These are phyloP conservation scores for Aeoliscus strigatus DNA, from an alignment of 2,797 vertebrate species.

Conservation along the genomic window DNA sequence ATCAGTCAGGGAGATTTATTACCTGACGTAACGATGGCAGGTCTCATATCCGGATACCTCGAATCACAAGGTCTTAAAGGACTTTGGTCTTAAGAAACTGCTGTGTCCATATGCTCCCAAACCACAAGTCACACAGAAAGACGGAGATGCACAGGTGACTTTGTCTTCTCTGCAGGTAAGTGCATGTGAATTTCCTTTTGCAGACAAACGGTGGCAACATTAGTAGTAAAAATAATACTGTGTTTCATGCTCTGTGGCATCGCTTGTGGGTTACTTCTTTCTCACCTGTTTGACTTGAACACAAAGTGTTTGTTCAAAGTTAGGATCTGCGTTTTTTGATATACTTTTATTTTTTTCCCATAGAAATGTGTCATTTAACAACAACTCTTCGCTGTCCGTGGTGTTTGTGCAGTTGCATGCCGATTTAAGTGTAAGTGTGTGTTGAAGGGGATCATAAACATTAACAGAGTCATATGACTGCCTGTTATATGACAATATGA, in stretches of 20 bases:
- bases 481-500: slow-evolving; percentile 35
- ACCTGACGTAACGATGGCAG: slow-evolving; percentile 10
- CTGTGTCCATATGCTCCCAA: slow-evolving; percentile 51
- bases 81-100: slow-evolving; percentile 65
- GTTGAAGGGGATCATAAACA: slow-evolving; percentile 41
- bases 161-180: slow-evolving; percentile 51
- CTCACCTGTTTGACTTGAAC: background rate
- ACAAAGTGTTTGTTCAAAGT: background rate
- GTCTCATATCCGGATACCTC: slow-evolving; percentile 24
- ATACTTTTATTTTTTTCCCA: background rate
- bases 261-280: too few relatives aligned
- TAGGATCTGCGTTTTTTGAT: too few relatives aligned
- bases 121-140: slow-evolving; percentile 25
- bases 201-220: background rate
- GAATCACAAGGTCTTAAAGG: slow-evolving; percentile 64
- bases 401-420: background rate
- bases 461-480: slow-evolving; percentile 72
- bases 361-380: background rate
- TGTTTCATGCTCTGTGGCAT: background rate
- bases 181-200: slow-evolving; percentile 2
- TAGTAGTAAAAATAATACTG: background rate
- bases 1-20: slow-evolving; percentile 8
- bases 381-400: too few relatives aligned
- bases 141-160: slow-evolving; percentile 36
- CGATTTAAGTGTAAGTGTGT: background rate